These are phyloP conservation scores for Siphonodentalium dalli DNA, from an alignment of 2,888 invertebrate species.

Conservation along the genomic window DNA sequence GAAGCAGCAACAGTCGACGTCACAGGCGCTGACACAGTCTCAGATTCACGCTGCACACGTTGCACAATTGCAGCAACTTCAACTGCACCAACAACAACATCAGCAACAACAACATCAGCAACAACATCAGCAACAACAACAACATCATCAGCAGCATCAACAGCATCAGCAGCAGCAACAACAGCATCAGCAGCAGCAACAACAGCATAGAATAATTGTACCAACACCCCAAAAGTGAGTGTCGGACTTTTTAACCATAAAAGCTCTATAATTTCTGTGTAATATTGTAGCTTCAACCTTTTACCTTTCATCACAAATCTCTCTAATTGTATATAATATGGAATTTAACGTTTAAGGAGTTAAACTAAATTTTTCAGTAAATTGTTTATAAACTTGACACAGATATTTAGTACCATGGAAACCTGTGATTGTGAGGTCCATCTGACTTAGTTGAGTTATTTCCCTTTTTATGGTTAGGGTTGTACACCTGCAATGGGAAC, in stretches of 20 bases:
- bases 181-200: conserved; percentile 29
- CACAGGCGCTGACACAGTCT: conserved; percentile 23
- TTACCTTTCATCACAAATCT: too few species aligned
- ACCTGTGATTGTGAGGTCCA: too few species aligned
- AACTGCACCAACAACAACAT: conserved; percentile 9
- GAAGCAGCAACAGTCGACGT: too few species aligned
- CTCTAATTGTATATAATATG: too few species aligned
- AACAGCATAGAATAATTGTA: conserved; percentile 36
- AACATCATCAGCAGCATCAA: too few species aligned
- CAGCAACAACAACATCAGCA: conserved; percentile 18
- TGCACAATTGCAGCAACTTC: conserved; percentile 6
- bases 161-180: conserved; percentile 24
- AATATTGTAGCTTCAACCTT: background rate
- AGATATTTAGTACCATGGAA: too few species aligned
- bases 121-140: conserved; percentile 26
- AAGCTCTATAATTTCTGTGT: background rate
- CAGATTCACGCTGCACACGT: conserved; percentile 4
- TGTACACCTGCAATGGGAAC: too few species aligned
- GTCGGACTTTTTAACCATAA: background rate
- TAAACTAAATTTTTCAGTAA: too few species aligned
- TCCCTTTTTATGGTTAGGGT: too few species aligned
- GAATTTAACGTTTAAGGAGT: too few species aligned
- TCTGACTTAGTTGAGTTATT: too few species aligned
- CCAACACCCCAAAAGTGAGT: conserved; percentile 44
- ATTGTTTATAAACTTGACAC: too few species aligned